These are phyloP conservation scores for Danionella dracula DNA, from an alignment of 2,797 vertebrate species.

Conservation along the genomic window DNA sequence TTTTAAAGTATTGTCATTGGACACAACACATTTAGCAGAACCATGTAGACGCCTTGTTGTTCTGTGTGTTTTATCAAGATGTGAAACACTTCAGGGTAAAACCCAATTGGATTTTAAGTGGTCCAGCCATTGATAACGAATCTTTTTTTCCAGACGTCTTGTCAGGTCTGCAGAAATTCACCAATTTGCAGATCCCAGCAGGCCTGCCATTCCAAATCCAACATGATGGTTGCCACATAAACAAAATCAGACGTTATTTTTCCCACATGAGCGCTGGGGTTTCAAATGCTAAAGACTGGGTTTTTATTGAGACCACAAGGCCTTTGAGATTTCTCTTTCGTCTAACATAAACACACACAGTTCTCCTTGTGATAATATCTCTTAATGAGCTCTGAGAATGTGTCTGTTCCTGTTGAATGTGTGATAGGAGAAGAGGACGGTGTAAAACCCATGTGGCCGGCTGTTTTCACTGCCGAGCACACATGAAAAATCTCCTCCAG, in stretches of 20 bases:
- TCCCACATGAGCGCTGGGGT: slow-evolving; percentile 2
- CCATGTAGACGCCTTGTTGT: too few relatives aligned
- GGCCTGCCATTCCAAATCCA: slow-evolving; percentile 8
- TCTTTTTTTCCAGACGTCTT: neutral
- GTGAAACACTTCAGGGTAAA: too few relatives aligned
- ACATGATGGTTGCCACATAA: neutral
- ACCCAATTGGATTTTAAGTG: too few relatives aligned
- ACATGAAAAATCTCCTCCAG: slow-evolving; percentile 47
- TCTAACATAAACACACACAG: neutral
- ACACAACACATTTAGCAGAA: too few relatives aligned
- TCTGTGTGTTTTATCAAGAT: too few relatives aligned
- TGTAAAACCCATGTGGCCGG: neutral
- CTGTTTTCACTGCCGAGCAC: slow-evolving; percentile 24
- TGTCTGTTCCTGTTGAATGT: slow-evolving; percentile 12
- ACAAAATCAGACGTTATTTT: neutral
- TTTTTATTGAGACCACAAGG: neutral
- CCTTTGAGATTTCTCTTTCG: neutral
- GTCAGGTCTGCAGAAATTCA: neutral
- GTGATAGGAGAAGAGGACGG: neutral
- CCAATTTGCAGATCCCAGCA: neutral
- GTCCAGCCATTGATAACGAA: slow-evolving; percentile 12
- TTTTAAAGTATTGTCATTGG: too few relatives aligned
- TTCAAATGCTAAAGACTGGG: neutral
- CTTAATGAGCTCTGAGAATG: slow-evolving; percentile 20
- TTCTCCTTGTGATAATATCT: slow-evolving; percentile 18